Evolutionary conservation across 2,113 vertebrate genomes (phyloP).

Genomic region (Gracilinanus agilis): DNA sequence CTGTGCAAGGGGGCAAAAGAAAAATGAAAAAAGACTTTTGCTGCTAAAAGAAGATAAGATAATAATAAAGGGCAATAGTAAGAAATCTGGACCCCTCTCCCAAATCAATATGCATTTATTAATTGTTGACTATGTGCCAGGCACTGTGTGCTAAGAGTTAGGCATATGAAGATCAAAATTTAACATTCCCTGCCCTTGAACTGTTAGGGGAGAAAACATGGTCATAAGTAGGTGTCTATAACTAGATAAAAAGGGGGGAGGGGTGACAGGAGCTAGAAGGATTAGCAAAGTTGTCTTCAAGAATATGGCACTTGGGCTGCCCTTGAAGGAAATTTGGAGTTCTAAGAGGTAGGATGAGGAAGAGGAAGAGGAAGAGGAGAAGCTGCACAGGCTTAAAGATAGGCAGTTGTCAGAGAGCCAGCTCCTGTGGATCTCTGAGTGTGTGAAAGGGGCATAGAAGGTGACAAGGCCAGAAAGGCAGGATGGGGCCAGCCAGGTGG

Average conservation of each 20-base stretch:
- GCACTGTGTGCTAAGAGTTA: no score
- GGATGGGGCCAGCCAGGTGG: neutral
- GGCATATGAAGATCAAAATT: no score
- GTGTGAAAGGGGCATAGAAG: neutral
- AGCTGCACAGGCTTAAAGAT: neutral
- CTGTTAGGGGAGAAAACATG: no score
- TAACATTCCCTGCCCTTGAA: no score
- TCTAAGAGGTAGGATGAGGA: neutral
- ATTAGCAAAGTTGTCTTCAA: neutral
- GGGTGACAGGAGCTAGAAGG: neutral
- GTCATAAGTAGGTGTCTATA: no score
- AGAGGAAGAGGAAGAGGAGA: conserved; percentile 1
- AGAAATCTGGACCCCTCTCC: no score
- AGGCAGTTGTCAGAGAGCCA: neutral
- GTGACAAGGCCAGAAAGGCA: neutral
- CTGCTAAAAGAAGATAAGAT: no score
- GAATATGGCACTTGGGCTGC: neutral
- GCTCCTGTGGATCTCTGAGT: neutral
- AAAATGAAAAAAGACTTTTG: no score
- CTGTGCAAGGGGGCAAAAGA: no score
- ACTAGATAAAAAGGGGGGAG: neutral
- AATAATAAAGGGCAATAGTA: neutral
- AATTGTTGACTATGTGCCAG: no score
- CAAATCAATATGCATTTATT: no score
- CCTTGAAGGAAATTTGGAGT: neutral